Evolutionary conservation across 2,888 invertebrate genomes (phyloP), one percentile per base, ranked within the genome.

Genomic region (Adela reaumurella): DNA sequence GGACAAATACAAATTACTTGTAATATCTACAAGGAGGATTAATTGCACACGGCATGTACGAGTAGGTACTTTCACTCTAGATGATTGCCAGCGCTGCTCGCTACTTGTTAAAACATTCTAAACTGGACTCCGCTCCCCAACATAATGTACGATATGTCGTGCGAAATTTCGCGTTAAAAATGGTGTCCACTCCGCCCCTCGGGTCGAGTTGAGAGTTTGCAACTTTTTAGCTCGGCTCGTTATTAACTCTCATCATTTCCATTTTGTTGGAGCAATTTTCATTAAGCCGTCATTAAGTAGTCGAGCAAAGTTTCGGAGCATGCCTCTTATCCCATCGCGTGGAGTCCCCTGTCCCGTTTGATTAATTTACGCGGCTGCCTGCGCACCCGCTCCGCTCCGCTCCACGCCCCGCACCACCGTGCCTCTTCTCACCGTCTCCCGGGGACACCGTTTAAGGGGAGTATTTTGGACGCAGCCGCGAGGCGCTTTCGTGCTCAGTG

Each of bases 221-320:
- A 20, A 20, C 20, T 29, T 17, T 50, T 56, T 54, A 53, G 49
- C 49, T 50, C 35, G 49, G 24, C 47, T 48, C 53, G 57, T 56
- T 59, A 63, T 64, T 62, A 64, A 62, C 61, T 57, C 60, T 63
- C 63, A 65, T 63, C 62, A 58, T 63, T 61, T 47, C 55, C 52
- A 54, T 55, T 58, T 54, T 52, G 54, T 53, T 53, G 55, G 51
- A 59, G 59, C 62, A 64, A 68, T 71, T 70, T 70, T 68, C 70
- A 69, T 67, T 64, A 67, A 66, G 63, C 67, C 63, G 61, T 67
- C 69, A 66, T 70, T 69, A 70, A 57, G 59, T 57, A 60, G 63
- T 60, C 46, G 52, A 52, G 57, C 59, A 60, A 69, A 68, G 62
- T 72, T 68, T 59, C 60, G 58, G 62, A 64, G 64, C 58, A 56